These are phyloP conservation scores for Ptychochromis oligacanthus DNA, from an alignment of 2,113 vertebrate genomes.

Conservation along the genomic window DNA sequence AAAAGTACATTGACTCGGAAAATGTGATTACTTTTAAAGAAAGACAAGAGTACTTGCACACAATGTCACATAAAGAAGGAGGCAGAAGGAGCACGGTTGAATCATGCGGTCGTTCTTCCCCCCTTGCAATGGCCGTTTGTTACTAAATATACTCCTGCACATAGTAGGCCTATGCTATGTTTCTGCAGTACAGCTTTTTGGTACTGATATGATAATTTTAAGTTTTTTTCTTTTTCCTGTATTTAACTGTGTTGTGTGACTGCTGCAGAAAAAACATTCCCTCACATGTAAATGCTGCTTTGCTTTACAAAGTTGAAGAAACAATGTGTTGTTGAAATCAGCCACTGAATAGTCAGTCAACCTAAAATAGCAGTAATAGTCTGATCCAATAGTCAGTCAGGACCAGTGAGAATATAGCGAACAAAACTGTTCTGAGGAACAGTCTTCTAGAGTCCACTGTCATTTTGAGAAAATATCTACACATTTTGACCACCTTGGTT, in stretches of 20 bases:
- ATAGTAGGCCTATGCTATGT: not conserved
- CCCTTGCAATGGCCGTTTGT: not conserved
- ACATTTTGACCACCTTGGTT: not conserved
- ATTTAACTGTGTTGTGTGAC: no score
- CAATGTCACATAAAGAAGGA: not conserved
- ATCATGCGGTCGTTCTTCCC: not conserved
- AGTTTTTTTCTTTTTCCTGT: no score
- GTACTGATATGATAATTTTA: no score
- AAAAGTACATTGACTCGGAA: not conserved
- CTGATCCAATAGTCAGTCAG: not conserved
- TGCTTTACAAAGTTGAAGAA: not conserved
- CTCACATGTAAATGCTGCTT: not conserved
- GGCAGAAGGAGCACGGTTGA: not conserved
- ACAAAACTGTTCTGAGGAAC: not conserved
- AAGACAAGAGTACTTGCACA: rapidly evolving
- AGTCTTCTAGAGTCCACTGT: not conserved
- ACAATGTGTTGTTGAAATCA: not conserved
- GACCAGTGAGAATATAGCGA: not conserved
- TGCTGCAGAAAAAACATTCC: not conserved
- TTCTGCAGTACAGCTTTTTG: not conserved
- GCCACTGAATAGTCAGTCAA: not conserved
- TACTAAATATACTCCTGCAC: not conserved
- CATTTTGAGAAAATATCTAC: not conserved
- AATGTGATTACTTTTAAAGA: not conserved
- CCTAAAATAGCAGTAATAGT: not conserved